These are phyloP conservation scores for Macrosiphum euphorbiae DNA, from an alignment of 2,888 invertebrate genomes.

Conservation along the genomic window DNA sequence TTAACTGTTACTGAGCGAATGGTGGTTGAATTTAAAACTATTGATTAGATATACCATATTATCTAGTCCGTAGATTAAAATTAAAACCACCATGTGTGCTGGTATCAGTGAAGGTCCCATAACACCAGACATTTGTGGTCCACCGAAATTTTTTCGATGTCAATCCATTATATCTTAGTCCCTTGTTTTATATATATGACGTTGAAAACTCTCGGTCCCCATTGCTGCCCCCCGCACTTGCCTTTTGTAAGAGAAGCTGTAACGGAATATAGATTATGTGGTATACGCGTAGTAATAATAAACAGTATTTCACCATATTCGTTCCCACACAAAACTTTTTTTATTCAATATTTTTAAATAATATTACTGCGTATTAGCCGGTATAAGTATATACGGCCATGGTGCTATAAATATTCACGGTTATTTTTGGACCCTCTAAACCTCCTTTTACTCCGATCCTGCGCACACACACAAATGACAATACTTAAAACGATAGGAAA, in stretches of 20 bases:
- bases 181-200: too few species aligned
- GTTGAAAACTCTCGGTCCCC: too few species aligned
- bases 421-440: not conserved
- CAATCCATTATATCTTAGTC: too few species aligned
- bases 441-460: not conserved
- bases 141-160: too few species aligned
- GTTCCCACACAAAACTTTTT: not conserved
- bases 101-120: too few species aligned
- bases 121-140: too few species aligned
- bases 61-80: too few species aligned
- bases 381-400: not conserved
- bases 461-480: not conserved
- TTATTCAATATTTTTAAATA: not conserved
- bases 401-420: not conserved
- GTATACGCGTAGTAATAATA: not conserved
- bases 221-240: too few species aligned
- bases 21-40: too few species aligned
- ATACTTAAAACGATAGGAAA: conserved; percentile 9
- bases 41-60: too few species aligned
- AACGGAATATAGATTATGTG: not conserved
- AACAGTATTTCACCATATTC: not conserved
- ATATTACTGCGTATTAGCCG: not conserved
- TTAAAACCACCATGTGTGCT: too few species aligned
- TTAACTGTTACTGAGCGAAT: too few species aligned
- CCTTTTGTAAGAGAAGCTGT: not conserved